phyloP scores from a whole-genome alignment of 2,888 invertebrate species.

The Parnassius orleans region DNA sequence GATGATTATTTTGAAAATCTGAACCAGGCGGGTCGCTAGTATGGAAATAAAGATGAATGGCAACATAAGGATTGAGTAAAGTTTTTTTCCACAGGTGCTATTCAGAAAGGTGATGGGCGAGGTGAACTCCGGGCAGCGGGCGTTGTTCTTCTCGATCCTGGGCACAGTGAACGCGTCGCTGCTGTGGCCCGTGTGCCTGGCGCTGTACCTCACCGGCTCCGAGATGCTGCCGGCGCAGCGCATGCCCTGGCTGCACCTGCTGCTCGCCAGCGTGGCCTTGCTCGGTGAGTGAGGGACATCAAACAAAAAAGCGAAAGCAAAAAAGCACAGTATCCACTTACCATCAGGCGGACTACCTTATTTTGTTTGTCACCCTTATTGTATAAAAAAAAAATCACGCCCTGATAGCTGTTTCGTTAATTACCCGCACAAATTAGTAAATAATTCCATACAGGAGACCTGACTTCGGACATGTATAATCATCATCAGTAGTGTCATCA shows the following conservation, averaged over 20 bases:
- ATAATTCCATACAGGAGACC: too few relatives aligned
- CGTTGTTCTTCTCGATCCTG: conserved; percentile 94
- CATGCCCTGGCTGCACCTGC: conserved; percentile 93
- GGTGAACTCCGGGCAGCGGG: conserved; percentile 94
- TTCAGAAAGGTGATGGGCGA: conserved; percentile 97
- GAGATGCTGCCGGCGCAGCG: conserved; percentile 91
- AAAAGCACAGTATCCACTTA: too few relatives aligned
- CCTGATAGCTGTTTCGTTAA: too few relatives aligned
- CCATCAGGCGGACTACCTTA: too few relatives aligned
- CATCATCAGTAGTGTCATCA: too few relatives aligned
- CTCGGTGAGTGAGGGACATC: conserved; percentile 79
- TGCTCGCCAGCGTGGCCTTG: conserved; percentile 89
- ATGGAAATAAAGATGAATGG: too few relatives aligned
- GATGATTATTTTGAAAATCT: too few relatives aligned
- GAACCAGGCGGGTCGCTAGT: too few relatives aligned
- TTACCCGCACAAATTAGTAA: too few relatives aligned
- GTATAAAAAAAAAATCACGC: too few relatives aligned
- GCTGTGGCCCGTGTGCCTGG: conserved; percentile 94
- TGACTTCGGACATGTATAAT: too few relatives aligned
- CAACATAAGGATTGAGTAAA: background rate
- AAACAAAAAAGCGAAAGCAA: background rate
- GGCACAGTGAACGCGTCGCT: conserved; percentile 93
- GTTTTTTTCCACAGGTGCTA: conserved; percentile 84
- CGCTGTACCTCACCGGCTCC: conserved; percentile 91
- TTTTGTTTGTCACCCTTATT: too few relatives aligned